Conservation (phyloP, 2,888 invertebrate genomes). For the Cetonia aurata region DNA sequence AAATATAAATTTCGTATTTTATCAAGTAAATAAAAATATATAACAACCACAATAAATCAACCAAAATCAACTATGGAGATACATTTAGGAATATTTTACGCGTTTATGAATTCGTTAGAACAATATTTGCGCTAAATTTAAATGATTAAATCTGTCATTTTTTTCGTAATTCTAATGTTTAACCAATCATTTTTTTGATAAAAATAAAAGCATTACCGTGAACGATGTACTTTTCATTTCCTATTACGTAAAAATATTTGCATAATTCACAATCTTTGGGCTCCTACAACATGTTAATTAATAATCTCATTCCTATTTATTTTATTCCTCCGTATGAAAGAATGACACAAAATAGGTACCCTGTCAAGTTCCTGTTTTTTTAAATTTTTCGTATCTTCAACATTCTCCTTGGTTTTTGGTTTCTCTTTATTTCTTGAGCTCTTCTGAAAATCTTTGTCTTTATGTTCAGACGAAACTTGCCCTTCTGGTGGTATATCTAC, state of each 20-base stretch:
- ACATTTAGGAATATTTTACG: too few species aligned
- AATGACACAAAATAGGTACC: slow-evolving; percentile 3
- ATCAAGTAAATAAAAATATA: too few species aligned
- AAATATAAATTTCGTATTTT: too few species aligned
- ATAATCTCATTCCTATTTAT: neutral
- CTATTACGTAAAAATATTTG: slow-evolving; percentile 49
- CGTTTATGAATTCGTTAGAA: too few species aligned
- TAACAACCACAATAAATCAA: too few species aligned
- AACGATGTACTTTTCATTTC: slow-evolving; percentile 42
- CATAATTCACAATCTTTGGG: slow-evolving; percentile 43
- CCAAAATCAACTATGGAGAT: too few species aligned
- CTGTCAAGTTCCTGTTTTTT: neutral
- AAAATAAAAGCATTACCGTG: slow-evolving; percentile 41
- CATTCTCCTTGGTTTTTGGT: neutral
- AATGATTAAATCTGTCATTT: too few species aligned
- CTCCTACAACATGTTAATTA: slow-evolving; percentile 25
- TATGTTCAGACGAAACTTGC: neutral
- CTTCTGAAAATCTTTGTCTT: too few species aligned
- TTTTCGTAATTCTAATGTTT: too few species aligned
- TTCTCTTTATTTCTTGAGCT: too few species aligned
- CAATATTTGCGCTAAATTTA: too few species aligned
- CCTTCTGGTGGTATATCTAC: slow-evolving; percentile 35
- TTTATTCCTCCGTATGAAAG: neutral
- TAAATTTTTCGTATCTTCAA: neutral
- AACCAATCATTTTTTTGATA: too few species aligned